A percentile compares a stretch with the other conserved stretches of the same genome.
phyloP scores from a whole-genome alignment of 2,113 vertebrate genomes.

The Pavo muticus region DNA sequence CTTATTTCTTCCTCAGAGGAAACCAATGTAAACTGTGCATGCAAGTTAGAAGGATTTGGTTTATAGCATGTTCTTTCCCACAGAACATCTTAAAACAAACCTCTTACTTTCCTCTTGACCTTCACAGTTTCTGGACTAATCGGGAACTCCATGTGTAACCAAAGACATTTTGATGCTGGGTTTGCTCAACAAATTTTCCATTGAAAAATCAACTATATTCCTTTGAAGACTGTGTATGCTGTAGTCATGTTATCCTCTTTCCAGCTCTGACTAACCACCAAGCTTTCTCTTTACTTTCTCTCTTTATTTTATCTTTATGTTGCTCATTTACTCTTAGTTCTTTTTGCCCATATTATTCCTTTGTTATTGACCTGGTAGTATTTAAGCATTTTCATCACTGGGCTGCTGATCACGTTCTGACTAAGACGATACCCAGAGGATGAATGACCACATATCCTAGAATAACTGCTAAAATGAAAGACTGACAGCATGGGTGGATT shows the following conservation, averaged over 20 bases:
- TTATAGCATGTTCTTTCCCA: neutral
- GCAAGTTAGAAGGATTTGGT: neutral
- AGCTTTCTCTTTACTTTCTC: neutral
- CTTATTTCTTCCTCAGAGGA: neutral
- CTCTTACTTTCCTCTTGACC: neutral
- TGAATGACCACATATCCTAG: neutral
- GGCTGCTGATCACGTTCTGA: neutral
- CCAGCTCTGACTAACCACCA: neutral
- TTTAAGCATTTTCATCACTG: neutral
- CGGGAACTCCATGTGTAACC: neutral
- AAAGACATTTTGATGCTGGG: neutral
- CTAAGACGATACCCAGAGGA: neutral
- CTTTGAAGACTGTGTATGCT: neutral
- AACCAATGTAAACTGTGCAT: neutral
- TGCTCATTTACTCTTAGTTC: neutral
- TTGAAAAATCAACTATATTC: neutral
- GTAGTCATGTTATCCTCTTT: neutral
- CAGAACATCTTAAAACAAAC: neutral
- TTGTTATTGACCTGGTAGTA: neutral
- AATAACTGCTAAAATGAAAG: neutral
- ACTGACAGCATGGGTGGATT: neutral
- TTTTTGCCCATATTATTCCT: neutral
- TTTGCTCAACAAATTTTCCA: neutral
- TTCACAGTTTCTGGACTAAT: neutral
- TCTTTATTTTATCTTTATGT: neutral